A percentile compares a stretch with the other conserved stretches of the same genome.
Evolutionary conservation across 1,140 invertebrate species (phyloP).

Genomic region (Thaumatotibia leucotreta): DNA sequence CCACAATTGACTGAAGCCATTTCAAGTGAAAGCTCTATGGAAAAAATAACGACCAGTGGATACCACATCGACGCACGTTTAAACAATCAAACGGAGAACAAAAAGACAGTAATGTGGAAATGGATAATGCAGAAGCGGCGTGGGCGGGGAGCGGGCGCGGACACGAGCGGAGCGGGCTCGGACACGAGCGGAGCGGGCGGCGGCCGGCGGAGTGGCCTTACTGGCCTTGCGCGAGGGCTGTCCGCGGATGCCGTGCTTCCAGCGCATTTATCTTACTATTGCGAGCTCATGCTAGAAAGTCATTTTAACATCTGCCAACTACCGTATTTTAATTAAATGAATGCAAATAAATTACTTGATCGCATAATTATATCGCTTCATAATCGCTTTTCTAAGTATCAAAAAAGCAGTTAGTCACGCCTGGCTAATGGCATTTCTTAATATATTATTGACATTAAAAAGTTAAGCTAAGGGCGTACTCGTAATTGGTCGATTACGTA

Average conservation of each 20-base stretch:
- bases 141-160: slow-evolving; percentile 21
- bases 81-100: slow-evolving; percentile 74
- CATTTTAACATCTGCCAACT: too few species aligned
- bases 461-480: too few species aligned
- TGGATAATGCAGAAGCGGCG: slow-evolving; percentile 61
- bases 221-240: too few species aligned
- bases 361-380: too few species aligned
- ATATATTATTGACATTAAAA: too few species aligned
- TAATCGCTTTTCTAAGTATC: too few species aligned
- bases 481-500: too few species aligned
- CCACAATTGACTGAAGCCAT: slow-evolving; percentile 71
- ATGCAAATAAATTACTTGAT: too few species aligned
- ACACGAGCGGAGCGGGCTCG: neutral
- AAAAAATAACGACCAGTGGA: slow-evolving; percentile 66
- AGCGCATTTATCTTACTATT: neutral
- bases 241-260: neutral
- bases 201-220: too few species aligned
- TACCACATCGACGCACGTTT: slow-evolving; percentile 72
- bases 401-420: too few species aligned
- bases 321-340: too few species aligned
- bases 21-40: slow-evolving; percentile 66
- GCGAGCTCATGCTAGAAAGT: neutral
- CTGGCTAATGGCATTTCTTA: too few species aligned
- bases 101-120: slow-evolving; percentile 73
- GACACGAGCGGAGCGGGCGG: slow-evolving; percentile 14